phyloP scores from a whole-genome alignment of 2,888 invertebrate species.

The Drosophila fulvimacula region DNA sequence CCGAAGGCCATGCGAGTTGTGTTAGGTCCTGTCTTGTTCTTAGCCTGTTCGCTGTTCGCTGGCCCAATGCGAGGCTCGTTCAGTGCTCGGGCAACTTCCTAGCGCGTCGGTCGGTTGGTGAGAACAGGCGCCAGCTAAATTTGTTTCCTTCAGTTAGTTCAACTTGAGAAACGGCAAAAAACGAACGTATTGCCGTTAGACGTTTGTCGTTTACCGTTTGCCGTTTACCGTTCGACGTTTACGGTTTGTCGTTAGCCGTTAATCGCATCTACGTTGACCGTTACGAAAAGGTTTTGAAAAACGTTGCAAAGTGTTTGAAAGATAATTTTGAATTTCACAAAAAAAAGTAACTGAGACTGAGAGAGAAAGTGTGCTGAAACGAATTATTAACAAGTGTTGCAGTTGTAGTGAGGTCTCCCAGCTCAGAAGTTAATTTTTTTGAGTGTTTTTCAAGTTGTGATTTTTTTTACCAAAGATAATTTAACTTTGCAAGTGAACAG shows the following conservation, averaged over 20 bases:
- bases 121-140: constrained; percentile 1
- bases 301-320: constrained; percentile 18
- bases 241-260: constrained; percentile 12
- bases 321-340: not conserved
- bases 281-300: constrained; percentile 36
- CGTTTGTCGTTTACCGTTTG: constrained; percentile 30
- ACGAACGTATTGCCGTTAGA: constrained; percentile 35
- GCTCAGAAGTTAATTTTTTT: constrained; percentile 31
- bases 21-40: constrained; percentile 47
- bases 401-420: not conserved
- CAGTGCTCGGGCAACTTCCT: constrained; percentile 85
- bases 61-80: constrained; percentile 74
- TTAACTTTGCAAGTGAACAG: constrained; percentile 2
- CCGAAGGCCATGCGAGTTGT: constrained; percentile 49
- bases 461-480: constrained; percentile 14
- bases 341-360: constrained; percentile 7
- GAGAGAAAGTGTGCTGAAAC: constrained; percentile 20
- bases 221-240: constrained; percentile 20
- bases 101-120: constrained; percentile 83
- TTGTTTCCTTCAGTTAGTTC: not conserved
- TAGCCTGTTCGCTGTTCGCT: constrained; percentile 31
- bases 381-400: constrained; percentile 28
- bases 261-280: constrained; percentile 19
- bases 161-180: constrained; percentile 11
- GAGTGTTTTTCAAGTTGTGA: constrained; percentile 33